These are phyloP conservation scores for Resseliella maxima DNA, from an alignment of 2,888 invertebrate genomes.

Conservation along the genomic window DNA sequence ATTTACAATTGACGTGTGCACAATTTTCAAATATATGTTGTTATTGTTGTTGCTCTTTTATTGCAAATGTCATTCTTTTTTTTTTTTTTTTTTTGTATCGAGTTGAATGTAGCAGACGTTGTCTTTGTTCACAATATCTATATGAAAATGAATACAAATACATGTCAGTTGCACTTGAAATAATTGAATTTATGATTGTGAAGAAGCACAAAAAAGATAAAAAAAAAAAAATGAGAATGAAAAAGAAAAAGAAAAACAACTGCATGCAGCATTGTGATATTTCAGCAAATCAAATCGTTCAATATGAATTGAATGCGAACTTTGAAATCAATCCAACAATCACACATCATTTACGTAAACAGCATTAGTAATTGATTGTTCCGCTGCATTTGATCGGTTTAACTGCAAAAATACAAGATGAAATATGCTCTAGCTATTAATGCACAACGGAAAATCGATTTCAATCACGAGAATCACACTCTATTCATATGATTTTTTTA, in stretches of 20 bases:
- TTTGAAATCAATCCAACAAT: not conserved
- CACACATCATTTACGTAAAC: not conserved
- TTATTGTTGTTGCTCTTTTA: not conserved
- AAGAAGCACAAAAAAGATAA: not conserved
- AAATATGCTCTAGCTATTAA: no score
- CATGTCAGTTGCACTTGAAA: conserved; percentile 28
- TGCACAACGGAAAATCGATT: no score
- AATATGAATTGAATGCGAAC: not conserved
- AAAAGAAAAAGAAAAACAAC: not conserved
- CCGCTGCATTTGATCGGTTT: not conserved
- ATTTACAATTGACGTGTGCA: no score
- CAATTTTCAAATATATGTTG: no score
- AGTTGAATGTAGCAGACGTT: not conserved
- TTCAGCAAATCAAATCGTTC: not conserved
- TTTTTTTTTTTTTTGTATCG: not conserved
- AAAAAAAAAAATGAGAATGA: not conserved
- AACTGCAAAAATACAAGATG: no score
- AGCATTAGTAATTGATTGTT: not conserved
- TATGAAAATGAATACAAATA: conserved; percentile 25
- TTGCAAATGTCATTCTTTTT: not conserved
- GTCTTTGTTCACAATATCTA: not conserved
- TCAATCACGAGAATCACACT: no score
- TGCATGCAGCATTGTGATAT: not conserved
- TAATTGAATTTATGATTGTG: conserved; percentile 1
- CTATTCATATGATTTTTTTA: no score